Evolutionary conservation across 2,797 vertebrate species (phyloP).

Genomic region (Aphelocoma californica): DNA sequence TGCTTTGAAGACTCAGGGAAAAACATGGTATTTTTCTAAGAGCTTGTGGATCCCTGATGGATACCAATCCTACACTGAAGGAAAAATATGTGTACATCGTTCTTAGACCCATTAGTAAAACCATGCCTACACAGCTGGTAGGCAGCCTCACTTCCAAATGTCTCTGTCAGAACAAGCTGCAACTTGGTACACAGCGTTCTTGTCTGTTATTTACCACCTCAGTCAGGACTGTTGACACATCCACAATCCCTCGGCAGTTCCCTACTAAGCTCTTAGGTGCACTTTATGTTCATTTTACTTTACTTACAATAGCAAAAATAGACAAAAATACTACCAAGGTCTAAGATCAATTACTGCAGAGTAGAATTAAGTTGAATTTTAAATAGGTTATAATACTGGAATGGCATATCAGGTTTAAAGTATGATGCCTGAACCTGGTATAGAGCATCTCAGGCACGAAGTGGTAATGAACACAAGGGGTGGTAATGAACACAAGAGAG

Average conservation of each 20-base stretch:
- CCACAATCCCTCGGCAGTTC: neutral
- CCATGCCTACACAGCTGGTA: neutral
- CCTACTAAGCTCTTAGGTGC: neutral
- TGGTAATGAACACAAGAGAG: neutral
- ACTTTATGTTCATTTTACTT: neutral
- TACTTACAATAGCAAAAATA: neutral
- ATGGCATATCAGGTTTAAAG: neutral
- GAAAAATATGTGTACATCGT: neutral
- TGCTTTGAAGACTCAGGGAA: neutral
- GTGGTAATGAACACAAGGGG: neutral
- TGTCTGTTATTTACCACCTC: neutral
- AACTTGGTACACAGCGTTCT: neutral
- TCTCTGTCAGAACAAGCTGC: neutral
- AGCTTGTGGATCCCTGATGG: neutral
- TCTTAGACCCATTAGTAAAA: neutral
- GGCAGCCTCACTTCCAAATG: neutral
- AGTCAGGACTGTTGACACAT: neutral
- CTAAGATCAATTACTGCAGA: neutral
- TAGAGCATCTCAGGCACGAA: neutral
- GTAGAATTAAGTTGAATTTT: neutral
- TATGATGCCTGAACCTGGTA: neutral
- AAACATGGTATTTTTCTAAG: neutral
- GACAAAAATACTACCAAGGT: neutral
- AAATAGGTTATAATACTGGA: neutral
- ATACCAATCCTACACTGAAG: neutral